phyloP scores from a whole-genome alignment of 1,140 invertebrate species.

The Semibalanus balanoides region DNA sequence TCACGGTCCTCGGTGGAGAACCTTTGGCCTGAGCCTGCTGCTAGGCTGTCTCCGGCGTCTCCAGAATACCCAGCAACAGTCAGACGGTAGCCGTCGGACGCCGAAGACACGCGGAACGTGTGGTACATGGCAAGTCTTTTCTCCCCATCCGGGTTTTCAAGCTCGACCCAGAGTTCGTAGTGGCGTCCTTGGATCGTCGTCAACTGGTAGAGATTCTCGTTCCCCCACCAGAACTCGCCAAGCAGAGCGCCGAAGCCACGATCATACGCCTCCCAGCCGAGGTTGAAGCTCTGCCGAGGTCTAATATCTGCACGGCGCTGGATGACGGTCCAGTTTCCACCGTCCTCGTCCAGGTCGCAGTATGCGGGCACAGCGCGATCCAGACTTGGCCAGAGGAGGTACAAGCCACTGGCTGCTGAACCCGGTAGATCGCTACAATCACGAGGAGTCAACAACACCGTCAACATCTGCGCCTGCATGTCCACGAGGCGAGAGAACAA shows the following conservation, averaged over 20 bases:
- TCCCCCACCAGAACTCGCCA: slow-evolving; percentile 11
- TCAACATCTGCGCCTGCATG: too few relatives aligned
- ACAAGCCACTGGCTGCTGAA: too few relatives aligned
- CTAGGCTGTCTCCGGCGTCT: not conserved
- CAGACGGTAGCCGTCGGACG: not conserved
- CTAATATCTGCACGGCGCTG: slow-evolving; percentile 61
- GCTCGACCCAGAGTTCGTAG: not conserved
- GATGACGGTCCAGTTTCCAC: slow-evolving; percentile 61
- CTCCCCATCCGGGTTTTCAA: not conserved
- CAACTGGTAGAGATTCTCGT: slow-evolving; percentile 3
- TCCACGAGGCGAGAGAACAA: too few relatives aligned
- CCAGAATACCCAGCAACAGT: not conserved
- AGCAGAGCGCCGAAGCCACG: slow-evolving; percentile 9
- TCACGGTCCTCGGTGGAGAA: slow-evolving; percentile 23
- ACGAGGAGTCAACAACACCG: too few relatives aligned
- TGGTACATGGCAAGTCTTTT: not conserved
- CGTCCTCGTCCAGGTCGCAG: slow-evolving; percentile 44
- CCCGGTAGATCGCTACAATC: too few relatives aligned
- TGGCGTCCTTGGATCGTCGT: not conserved
- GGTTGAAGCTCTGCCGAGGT: slow-evolving; percentile 24
- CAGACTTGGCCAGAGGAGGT: too few relatives aligned
- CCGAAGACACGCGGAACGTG: not conserved
- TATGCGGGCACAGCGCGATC: slow-evolving; percentile 25
- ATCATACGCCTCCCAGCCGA: slow-evolving; percentile 35
- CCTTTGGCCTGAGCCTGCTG: not conserved